Percentiles rank a stretch among this genome's conserved stretches.
phyloP scores from a whole-genome alignment of 2,113 vertebrate species.

The Neodontobutis hainanensis region DNA sequence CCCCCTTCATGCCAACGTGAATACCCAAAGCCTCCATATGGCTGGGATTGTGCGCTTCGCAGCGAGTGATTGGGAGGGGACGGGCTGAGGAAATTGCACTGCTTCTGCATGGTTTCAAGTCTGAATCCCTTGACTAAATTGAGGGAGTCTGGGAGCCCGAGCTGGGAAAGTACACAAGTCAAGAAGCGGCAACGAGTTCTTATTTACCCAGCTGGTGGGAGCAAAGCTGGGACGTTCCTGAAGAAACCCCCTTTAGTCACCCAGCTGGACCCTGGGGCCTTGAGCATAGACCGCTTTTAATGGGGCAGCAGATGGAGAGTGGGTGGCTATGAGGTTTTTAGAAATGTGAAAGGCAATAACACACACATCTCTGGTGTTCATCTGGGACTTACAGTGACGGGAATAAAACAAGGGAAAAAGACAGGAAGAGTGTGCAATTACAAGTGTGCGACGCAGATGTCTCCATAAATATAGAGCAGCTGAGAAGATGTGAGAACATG shows the following conservation, averaged over 20 bases:
- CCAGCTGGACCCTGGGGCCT: constrained; percentile 56
- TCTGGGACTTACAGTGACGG: constrained; percentile 40
- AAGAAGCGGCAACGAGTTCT: constrained; percentile 70
- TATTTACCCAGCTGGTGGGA: constrained; percentile 75
- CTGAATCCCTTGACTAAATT: constrained; percentile 66
- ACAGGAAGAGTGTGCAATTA: constrained; percentile 7
- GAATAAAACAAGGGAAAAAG: constrained; percentile 22
- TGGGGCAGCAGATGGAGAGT: constrained; percentile 6
- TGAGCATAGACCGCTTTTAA: constrained; percentile 42
- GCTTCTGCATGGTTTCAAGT: constrained; percentile 50
- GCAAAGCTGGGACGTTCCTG: constrained; percentile 45
- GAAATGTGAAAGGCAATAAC: constrained; percentile 44
- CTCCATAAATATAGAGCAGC: constrained; percentile 13
- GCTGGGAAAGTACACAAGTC: constrained; percentile 72
- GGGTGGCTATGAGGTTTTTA: constrained; percentile 6
- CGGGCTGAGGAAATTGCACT: constrained; percentile 61
- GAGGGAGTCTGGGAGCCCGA: constrained; percentile 53
- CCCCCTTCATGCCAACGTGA: constrained; percentile 50
- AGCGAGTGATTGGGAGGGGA: constrained; percentile 49
- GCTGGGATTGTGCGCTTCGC: constrained; percentile 40
- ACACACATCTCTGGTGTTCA: constrained; percentile 25
- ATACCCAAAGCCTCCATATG: constrained; percentile 40
- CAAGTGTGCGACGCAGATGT: constrained; percentile 26
- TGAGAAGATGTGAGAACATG: constrained; percentile 17
- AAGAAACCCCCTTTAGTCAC: constrained; percentile 58